These are phyloP conservation scores for Solea senegalensis DNA, from an alignment of 2,113 vertebrate species.

Conservation along the genomic window DNA sequence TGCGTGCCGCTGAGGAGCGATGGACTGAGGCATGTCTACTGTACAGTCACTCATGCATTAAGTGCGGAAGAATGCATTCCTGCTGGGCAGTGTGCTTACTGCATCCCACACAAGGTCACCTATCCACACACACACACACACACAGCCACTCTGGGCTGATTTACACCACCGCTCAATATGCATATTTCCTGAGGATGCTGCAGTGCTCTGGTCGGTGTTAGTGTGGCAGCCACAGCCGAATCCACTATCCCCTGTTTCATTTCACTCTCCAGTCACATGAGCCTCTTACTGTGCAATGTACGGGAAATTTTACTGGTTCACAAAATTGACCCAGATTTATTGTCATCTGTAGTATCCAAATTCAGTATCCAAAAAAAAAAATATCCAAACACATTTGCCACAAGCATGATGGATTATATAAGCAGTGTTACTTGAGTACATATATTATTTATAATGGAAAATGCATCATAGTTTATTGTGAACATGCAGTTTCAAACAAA, in stretches of 20 bases:
- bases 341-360: conserved; percentile 19
- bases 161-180: conserved; percentile 69
- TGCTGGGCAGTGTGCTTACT: conserved; percentile 35
- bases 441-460: no score
- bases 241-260: conserved; percentile 44
- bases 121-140: conserved; percentile 23
- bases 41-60: conserved; percentile 41
- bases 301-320: conserved; percentile 34
- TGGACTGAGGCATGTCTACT: conserved; percentile 25
- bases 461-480: no score
- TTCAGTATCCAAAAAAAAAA: conserved; percentile 31
- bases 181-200: conserved; percentile 69
- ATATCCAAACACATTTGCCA: conserved; percentile 56
- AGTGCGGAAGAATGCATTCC: conserved; percentile 41
- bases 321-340: conserved; percentile 54
- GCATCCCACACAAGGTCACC: conserved; percentile 73
- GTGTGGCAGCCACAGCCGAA: conserved; percentile 23
- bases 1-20: conserved; percentile 9
- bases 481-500: no score
- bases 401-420: conserved; percentile 38
- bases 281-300: conserved; percentile 26
- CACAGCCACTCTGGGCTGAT: conserved; percentile 62
- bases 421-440: conserved; percentile 31
- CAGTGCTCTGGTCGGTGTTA: conserved; percentile 35
- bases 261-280: conserved; percentile 33